Conservation (phyloP, 2,113 vertebrate genomes). For the Cottus gobio region DNA sequence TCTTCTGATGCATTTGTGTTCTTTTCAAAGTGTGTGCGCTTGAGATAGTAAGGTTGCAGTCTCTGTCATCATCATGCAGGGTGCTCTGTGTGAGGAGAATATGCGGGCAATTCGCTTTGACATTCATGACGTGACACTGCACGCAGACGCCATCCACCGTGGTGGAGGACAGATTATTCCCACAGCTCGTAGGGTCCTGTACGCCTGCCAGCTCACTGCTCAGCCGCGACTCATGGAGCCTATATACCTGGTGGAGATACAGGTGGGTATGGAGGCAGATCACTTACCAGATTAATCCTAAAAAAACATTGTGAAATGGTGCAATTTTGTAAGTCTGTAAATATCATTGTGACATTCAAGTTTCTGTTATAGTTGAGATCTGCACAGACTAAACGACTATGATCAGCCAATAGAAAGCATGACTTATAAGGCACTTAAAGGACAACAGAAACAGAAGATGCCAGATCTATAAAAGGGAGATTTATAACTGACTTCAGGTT, state of each 20-base stretch:
- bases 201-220: conserved; percentile 91
- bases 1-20: not conserved
- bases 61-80: conserved; percentile 75
- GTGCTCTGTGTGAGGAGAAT: conserved; percentile 94
- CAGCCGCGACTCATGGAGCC: conserved; percentile 94
- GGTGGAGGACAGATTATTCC: conserved; percentile 97
- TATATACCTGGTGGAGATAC: conserved; percentile 95
- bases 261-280: conserved; percentile 78
- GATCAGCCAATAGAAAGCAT: not conserved
- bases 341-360: not conserved
- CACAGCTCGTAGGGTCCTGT: conserved; percentile 91
- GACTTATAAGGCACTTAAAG: not conserved
- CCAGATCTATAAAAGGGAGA: not conserved
- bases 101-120: conserved; percentile 91
- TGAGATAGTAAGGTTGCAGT: not conserved
- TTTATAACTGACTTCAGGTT: not conserved
- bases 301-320: not conserved
- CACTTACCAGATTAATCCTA: not conserved
- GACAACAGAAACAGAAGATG: not conserved
- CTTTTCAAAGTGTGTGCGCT: not conserved
- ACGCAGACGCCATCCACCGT: conserved; percentile 92
- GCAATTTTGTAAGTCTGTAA: not conserved
- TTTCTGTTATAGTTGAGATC: not conserved
- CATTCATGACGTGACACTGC: conserved; percentile 92
- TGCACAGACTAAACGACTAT: not conserved